phyloP scores from a whole-genome alignment of 2,113 vertebrate species.

The Scomber scombrus region DNA sequence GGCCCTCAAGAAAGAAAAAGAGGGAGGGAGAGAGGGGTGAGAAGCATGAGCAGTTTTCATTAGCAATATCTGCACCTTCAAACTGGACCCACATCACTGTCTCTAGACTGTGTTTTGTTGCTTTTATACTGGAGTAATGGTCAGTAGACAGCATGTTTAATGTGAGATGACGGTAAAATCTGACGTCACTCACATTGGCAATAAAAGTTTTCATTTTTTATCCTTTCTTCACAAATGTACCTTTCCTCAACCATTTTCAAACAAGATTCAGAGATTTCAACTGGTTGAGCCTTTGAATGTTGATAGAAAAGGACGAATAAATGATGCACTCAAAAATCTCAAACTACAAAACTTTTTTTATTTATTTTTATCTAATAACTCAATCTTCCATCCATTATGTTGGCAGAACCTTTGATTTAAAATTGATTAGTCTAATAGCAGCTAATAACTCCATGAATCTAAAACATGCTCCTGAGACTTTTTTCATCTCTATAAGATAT shows the following conservation, averaged over 20 bases:
- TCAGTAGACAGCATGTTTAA: neutral
- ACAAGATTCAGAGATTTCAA: neutral
- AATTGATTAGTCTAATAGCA: conserved; percentile 66
- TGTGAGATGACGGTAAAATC: neutral
- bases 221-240: too few species aligned
- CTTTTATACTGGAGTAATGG: neutral
- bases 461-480: conserved; percentile 36
- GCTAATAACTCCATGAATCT: conserved; percentile 56
- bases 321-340: too few species aligned
- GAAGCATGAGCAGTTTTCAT: conserved; percentile 16
- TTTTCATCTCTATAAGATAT: conserved; percentile 41
- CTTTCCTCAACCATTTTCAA: neutral
- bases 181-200: neutral
- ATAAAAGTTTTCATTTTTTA: neutral
- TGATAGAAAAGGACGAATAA: too few species aligned
- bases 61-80: conserved; percentile 4
- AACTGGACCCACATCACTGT: neutral
- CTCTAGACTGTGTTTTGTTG: neutral
- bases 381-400: conserved; percentile 60
- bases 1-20: conserved; percentile 43
- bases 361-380: conserved; percentile 13
- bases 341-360: too few species aligned
- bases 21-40: neutral
- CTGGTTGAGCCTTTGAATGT: too few species aligned
- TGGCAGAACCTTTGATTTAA: conserved; percentile 59